phyloP scores from a whole-genome alignment of 1,140 invertebrate species.

The Atta colombica region DNA sequence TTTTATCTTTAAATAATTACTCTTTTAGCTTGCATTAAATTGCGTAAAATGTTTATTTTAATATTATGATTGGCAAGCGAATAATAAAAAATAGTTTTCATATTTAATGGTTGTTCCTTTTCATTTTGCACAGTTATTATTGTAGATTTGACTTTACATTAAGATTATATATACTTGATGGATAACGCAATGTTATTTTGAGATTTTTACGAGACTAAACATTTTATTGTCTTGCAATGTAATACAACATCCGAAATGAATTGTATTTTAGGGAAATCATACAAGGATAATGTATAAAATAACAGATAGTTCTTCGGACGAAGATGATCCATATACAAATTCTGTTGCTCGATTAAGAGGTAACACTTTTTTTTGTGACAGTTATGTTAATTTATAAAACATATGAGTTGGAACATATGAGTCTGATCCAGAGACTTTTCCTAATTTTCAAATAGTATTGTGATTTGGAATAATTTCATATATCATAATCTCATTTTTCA shows the following conservation, averaged over 20 bases:
- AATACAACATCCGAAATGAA: neutral
- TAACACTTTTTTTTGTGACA: conserved; percentile 27
- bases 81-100: no score
- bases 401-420: no score
- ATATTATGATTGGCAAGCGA: neutral
- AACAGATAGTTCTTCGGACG: conserved; percentile 70
- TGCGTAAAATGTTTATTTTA: neutral
- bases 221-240: neutral
- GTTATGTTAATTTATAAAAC: no score
- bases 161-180: neutral
- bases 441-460: no score
- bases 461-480: no score
- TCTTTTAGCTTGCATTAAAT: no score
- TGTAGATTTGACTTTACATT: neutral
- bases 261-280: neutral
- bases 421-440: no score
- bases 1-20: no score
- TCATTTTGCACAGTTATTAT: neutral
- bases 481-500: no score
- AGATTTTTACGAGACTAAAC: neutral
- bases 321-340: conserved; percentile 74
- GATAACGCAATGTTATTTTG: neutral
- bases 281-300: conserved; percentile 54
- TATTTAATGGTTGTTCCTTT: no score
- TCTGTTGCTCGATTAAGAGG: conserved; percentile 71